Conservation (phyloP, 2,888 invertebrate genomes). For the Aplocera efformata region DNA sequence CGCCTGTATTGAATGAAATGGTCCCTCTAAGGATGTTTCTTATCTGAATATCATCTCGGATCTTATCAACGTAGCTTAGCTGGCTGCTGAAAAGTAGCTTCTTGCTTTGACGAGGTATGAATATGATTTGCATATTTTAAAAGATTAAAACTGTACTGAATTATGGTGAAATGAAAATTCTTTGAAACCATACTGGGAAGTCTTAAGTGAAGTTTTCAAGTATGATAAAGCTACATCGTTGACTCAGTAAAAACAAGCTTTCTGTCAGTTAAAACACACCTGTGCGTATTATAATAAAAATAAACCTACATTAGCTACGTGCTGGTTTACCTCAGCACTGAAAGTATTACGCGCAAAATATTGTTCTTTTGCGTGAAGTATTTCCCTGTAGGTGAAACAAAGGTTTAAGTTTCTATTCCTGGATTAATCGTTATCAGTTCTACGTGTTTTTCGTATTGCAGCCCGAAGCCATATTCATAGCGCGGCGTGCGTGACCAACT, state of each 20-base stretch:
- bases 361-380: constrained; percentile 1
- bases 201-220: constrained; percentile 1
- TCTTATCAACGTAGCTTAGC: constrained; percentile 10
- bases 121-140: constrained; percentile 10
- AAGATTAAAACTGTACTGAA: constrained; percentile 8
- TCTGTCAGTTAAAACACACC: too few relatives aligned
- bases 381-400: constrained; percentile 2
- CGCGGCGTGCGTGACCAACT: constrained; percentile 33
- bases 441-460: constrained; percentile 26
- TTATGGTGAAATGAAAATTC: constrained; percentile 6
- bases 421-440: constrained; percentile 20
- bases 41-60: constrained; percentile 14
- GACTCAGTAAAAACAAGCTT: too few relatives aligned
- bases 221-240: constrained; percentile 1
- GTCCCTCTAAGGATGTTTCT: not conserved
- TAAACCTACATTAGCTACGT: too few relatives aligned
- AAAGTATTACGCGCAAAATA: not conserved
- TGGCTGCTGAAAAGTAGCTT: constrained; percentile 9
- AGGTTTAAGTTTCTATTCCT: constrained; percentile 13
- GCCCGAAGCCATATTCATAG: constrained; percentile 23
- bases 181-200: not conserved
- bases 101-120: constrained; percentile 8
- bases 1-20: not conserved
- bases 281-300: too few relatives aligned
- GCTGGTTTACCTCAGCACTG: too few relatives aligned